Base-by-base conservation (phyloP, 2,113 vertebrate species). In the Pollimyrus isidori region DNA sequence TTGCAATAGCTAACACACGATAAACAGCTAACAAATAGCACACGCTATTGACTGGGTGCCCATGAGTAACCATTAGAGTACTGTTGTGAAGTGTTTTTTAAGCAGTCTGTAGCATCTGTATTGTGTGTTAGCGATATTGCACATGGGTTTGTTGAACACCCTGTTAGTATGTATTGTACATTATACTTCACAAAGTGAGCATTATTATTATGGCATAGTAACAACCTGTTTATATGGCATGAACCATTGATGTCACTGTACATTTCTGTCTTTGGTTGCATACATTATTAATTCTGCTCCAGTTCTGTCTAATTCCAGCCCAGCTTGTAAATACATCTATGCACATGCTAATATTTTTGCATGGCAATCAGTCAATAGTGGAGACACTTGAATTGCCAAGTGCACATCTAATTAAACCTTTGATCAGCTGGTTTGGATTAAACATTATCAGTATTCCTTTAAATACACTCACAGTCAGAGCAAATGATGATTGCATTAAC, bases 401-500 rank as follows among this genome's bases (percentile, higher is more conserved):
- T 73, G 65, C 39, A 46, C 21, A 88, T 39, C 86, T 88, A 86
- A 91, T 90, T 45, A 89, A 90, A 90, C 82, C 90, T 56, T 45
- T 52, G 84, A 89, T 89, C 85, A 89, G 84, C 85, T 89, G 35
- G 87, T 89, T 87, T 89, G 85, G 89, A 69, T 83, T 13, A 90
- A 88, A 90, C 86, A 62, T 58, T 58, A 93, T 92, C 84, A 90
- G 87, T 89, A 76, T 26, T 83, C 87, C 42, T 91, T 89, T 88
- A 90, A 88, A 92, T 49, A 89, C 39, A 69, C 52, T 39, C 56
- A 62, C 17, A 76, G 87, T 91, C 84, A 49, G 89, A 87, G 86
- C 21, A 69, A 87, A 42, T 83, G 85, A 62, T 87, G 87, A 48
- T 89, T 87, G 69, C 83, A 45, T 73, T 73, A 76, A 80, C 7